phyloP scores from a whole-genome alignment of 1,140 invertebrate species.

The Frieseomelitta varia region DNA sequence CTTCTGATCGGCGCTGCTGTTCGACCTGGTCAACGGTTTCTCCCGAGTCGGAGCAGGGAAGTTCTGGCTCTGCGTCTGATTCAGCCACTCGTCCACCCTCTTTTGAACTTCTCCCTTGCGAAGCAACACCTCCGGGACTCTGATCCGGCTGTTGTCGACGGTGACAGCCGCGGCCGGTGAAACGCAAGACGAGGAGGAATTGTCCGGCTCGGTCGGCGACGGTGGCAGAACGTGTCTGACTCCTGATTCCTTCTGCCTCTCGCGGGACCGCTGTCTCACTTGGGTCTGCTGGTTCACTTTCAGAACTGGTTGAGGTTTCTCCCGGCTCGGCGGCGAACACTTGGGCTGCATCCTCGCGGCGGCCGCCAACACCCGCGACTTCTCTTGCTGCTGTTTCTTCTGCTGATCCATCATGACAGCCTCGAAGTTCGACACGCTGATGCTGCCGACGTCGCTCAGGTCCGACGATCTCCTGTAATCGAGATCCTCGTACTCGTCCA shows the following conservation, averaged over 20 bases:
- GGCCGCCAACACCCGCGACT: constrained; percentile 9
- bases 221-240: constrained; percentile 34
- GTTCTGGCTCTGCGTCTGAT: constrained; percentile 72
- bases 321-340: constrained; percentile 22
- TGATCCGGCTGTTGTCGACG: constrained; percentile 30
- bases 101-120: constrained; percentile 75
- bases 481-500: constrained; percentile 74
- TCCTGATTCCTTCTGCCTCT: constrained; percentile 59
- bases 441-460: constrained; percentile 68
- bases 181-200: not conserved
- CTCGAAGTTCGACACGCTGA: constrained; percentile 69
- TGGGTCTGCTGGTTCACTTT: constrained; percentile 73
- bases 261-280: constrained; percentile 71
- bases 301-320: constrained; percentile 58
- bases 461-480: constrained; percentile 70
- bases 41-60: constrained; percentile 40
- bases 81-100: constrained; percentile 74
- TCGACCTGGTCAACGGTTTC: constrained; percentile 69
- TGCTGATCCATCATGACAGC: constrained; percentile 62
- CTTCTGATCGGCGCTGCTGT: constrained; percentile 72
- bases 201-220: constrained; percentile 16
- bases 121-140: constrained; percentile 62
- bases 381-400: constrained; percentile 55
- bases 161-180: not conserved
- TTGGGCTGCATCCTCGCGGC: constrained; percentile 40